phyloP scores from a whole-genome alignment of 2,797 vertebrate genomes.

The Crax fasciolata region DNA sequence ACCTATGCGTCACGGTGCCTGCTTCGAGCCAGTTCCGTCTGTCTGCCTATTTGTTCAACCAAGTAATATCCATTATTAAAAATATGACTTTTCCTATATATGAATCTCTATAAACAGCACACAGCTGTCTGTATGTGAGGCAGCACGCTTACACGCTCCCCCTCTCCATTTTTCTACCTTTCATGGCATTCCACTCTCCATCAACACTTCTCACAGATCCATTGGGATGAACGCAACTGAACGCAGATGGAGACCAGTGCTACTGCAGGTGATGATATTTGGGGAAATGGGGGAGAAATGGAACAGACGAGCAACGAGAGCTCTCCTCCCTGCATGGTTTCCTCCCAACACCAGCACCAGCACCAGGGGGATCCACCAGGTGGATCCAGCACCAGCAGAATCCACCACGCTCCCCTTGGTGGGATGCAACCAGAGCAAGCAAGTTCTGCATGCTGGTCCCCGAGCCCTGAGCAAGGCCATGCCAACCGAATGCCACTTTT shows the following conservation, averaged over 20 bases:
- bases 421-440: neutral
- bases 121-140: neutral
- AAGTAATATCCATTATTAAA: neutral
- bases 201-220: neutral
- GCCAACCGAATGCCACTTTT: neutral
- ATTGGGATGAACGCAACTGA: neutral
- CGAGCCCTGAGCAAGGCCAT: neutral
- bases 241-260: neutral
- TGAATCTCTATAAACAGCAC: neutral
- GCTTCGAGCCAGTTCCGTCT: constrained; percentile 41
- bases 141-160: neutral
- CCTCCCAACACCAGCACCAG: neutral
- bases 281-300: neutral
- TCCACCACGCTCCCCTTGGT: neutral
- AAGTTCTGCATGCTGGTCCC: accelerated
- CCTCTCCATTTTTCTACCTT: neutral
- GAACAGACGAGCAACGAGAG: neutral
- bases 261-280: neutral
- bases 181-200: neutral
- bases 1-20: constrained; percentile 38
- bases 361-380: neutral
- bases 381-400: neutral
- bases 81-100: neutral
- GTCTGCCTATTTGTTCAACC: constrained; percentile 24
- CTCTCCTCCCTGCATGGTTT: neutral